Evolutionary conservation across 2,797 vertebrate genomes (phyloP).

Genomic region (Sitta carolinensis): DNA sequence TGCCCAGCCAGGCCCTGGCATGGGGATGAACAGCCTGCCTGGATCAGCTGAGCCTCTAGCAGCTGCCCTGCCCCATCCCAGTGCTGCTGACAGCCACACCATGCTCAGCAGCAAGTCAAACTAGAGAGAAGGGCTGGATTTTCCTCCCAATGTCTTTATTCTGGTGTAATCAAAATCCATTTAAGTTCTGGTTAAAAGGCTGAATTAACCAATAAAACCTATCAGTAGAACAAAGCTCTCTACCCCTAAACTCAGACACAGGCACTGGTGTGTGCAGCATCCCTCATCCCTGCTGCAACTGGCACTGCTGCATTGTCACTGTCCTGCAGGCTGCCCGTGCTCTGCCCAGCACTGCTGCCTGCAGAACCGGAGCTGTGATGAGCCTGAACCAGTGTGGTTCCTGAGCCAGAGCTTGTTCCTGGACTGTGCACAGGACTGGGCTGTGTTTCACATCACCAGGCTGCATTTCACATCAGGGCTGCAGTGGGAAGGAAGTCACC

Average conservation of each 20-base stretch:
- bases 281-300: background rate
- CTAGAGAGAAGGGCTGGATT: background rate
- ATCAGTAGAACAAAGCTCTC: background rate
- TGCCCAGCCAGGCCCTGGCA: background rate
- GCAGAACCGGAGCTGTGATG: background rate
- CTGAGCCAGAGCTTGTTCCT: background rate
- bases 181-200: background rate
- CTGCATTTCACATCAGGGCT: background rate
- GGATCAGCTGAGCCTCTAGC: background rate
- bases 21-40: background rate
- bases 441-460: background rate
- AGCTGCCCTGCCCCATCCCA: rapidly evolving
- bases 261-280: background rate
- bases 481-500: background rate
- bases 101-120: background rate
- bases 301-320: background rate
- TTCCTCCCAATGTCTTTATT: background rate
- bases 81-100: background rate
- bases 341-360: background rate
- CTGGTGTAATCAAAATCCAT: background rate
- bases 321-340: background rate
- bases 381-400: background rate
- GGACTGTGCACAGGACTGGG: background rate
- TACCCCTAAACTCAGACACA: background rate
- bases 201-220: background rate